Evolutionary conservation across 2,113 vertebrate species (phyloP).

Genomic region (Pterophyllum scalare): DNA sequence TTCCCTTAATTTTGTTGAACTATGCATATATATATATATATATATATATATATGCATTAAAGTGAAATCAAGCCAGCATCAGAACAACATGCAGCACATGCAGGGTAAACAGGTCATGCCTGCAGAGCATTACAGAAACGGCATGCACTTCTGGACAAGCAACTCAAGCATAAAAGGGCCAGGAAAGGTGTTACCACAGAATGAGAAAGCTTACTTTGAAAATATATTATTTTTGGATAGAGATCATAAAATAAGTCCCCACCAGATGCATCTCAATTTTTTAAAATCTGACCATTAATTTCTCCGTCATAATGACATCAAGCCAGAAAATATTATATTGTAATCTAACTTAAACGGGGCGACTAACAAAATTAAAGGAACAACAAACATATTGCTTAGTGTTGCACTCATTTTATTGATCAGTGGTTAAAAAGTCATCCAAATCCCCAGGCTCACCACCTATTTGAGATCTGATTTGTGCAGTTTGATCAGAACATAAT

Average conservation of each 20-base stretch:
- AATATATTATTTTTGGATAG: background rate
- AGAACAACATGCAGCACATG: slow-evolving; percentile 45
- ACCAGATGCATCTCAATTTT: background rate
- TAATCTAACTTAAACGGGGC: background rate
- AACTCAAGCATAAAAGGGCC: slow-evolving; percentile 35
- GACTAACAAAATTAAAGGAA: slow-evolving; percentile 49
- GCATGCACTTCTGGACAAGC: slow-evolving; percentile 47
- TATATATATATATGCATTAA: background rate
- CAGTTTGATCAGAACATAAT: slow-evolving; percentile 81
- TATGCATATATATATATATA: background rate
- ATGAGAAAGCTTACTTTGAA: background rate
- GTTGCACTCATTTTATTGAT: slow-evolving; percentile 84
- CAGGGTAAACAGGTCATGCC: slow-evolving; percentile 51
- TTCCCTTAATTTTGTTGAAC: background rate
- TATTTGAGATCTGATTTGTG: slow-evolving; percentile 76
- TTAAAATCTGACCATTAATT: background rate
- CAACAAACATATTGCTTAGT: slow-evolving; percentile 63
- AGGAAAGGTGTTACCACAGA: slow-evolving; percentile 28
- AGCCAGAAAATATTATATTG: background rate
- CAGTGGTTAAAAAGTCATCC: slow-evolving; percentile 84
- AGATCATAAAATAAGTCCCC: background rate
- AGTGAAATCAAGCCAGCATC: slow-evolving; percentile 11
- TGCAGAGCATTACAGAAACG: slow-evolving; percentile 27
- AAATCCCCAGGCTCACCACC: slow-evolving; percentile 70
- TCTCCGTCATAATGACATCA: background rate